Evolutionary conservation across 2,888 invertebrate species (phyloP).

Genomic region (Thymelicus acteon): DNA sequence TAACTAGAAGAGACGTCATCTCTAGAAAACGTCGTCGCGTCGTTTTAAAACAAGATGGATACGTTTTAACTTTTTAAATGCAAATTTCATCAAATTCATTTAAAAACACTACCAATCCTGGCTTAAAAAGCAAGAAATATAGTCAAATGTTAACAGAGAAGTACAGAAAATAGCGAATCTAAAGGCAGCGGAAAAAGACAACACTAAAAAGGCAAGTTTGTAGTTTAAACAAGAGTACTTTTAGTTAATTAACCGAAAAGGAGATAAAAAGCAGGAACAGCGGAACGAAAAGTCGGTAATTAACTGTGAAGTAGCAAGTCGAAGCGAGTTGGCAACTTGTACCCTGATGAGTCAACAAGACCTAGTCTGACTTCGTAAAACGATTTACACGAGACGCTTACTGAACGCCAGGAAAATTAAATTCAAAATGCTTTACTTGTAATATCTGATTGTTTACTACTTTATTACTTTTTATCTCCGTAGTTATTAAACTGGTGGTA

Average conservation of each 20-base stretch:
- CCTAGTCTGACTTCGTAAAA: slow-evolving; percentile 17
- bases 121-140: not conserved
- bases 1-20: too few relatives aligned
- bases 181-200: slow-evolving; percentile 12
- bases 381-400: slow-evolving; percentile 15
- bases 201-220: slow-evolving; percentile 35
- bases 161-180: slow-evolving; percentile 24
- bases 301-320: slow-evolving; percentile 49
- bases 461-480: too few relatives aligned
- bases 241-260: slow-evolving; percentile 52
- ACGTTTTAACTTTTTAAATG: not conserved
- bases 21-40: too few relatives aligned
- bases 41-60: too few relatives aligned
- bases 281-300: slow-evolving; percentile 54
- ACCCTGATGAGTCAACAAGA: slow-evolving; percentile 31
- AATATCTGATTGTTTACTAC: too few relatives aligned
- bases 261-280: slow-evolving; percentile 48
- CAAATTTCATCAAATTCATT: slow-evolving; percentile 22
- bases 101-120: not conserved
- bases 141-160: slow-evolving; percentile 21
- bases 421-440: slow-evolving; percentile 1
- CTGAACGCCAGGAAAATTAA: not conserved
- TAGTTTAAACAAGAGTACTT: slow-evolving; percentile 46
- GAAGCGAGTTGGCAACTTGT: slow-evolving; percentile 37
- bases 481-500: too few relatives aligned